phyloP scores from a whole-genome alignment of 2,797 vertebrate species.

The Tapirus indicus region DNA sequence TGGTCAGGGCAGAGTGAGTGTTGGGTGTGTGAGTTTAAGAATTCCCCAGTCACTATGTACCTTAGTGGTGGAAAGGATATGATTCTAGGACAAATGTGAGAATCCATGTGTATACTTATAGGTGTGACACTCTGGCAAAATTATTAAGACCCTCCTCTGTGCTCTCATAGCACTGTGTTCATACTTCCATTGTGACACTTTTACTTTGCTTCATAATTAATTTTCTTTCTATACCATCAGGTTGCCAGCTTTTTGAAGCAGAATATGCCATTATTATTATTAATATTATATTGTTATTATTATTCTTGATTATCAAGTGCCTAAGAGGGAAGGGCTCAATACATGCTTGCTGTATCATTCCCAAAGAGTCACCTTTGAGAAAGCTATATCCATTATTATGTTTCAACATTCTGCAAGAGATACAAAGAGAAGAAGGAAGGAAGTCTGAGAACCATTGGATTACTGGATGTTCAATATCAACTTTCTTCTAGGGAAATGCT shows the following conservation, averaged over 20 bases:
- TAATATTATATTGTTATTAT: background rate
- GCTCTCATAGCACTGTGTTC: background rate
- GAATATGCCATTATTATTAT: background rate
- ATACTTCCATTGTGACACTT: background rate
- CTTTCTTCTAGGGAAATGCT: conserved; percentile 19
- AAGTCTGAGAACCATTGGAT: background rate
- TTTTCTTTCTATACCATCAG: background rate
- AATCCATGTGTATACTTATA: background rate
- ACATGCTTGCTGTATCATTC: background rate
- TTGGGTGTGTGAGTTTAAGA: background rate
- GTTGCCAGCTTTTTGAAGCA: conserved; percentile 10
- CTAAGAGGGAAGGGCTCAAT: background rate
- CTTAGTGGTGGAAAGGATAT: conserved; percentile 11
- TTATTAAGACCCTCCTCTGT: background rate
- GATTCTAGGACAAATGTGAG: conserved; percentile 24
- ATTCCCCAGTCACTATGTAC: background rate
- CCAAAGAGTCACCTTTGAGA: background rate
- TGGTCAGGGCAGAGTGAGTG: background rate
- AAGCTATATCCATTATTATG: background rate
- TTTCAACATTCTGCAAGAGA: conserved; percentile 4
- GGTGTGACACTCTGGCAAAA: background rate
- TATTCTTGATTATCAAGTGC: background rate
- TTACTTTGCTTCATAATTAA: conserved; percentile 15
- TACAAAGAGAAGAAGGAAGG: background rate
- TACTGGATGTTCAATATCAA: background rate